Base-by-base conservation (phyloP, 2,888 invertebrate genomes). In the Pandemis heparana region DNA sequence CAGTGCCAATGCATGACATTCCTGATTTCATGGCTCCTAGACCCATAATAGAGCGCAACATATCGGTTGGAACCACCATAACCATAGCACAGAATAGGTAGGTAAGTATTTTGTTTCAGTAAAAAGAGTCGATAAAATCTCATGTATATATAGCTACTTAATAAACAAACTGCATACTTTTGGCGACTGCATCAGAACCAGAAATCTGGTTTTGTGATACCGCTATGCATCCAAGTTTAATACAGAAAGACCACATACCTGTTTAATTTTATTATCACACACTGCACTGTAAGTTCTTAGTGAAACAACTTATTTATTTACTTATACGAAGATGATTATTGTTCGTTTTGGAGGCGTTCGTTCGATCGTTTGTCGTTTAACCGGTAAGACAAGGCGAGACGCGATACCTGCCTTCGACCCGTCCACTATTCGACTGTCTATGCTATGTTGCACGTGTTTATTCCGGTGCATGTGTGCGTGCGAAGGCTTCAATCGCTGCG, bases 301-400 rank as follows among this genome's bases (percentile, higher is more conserved):
- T 38, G 64, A 53, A 78, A 76, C 78, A 75, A 76, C 73, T 79
- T 76, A 76, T 75, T 78, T 76, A 72, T 76, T 80, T 78, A 75
- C 76, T 75, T 78, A 80, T 79, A 81, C 73, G 32, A 79, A 83
- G 81, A 83, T 75, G 82, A 81, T 82, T 82, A 81, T 78, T 82
- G 83, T 89, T 89, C 89, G 89, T 87, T 85, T 82, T 77, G 74
- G 32, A 79, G 80, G 82, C 81, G 89, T 93, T 94, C 94, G 94
- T 93, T 94, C 94, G 93, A 89, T 94, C 94, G 92, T 92, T 87
- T 84, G 87, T 92, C 88, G 89, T 88, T 87, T 79, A 84, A 89
- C 92, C 89, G 91, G 91, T 88, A 86, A 80, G 84, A 82, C 89
- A 79, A 83, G 87, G 65, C 71, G 46, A 67, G 75, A 80, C 87